phyloP scores from a whole-genome alignment of 2,888 invertebrate species.

The Thumatha senex region DNA sequence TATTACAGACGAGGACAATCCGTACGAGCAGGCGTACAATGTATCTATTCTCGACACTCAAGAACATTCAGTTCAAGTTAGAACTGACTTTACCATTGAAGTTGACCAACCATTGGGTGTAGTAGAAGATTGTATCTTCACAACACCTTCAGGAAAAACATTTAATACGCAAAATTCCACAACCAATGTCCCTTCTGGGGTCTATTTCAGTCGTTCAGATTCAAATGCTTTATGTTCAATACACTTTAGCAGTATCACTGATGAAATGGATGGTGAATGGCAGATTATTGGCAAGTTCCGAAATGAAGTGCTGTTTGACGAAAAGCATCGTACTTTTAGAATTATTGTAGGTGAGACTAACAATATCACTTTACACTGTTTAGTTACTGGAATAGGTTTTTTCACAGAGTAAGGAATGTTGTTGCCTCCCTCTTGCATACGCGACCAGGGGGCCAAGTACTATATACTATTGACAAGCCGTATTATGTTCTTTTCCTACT shows the following conservation, averaged over 20 bases:
- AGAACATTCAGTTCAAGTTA: constrained; percentile 31
- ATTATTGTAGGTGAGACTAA: constrained; percentile 45
- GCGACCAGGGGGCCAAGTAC: too few species aligned
- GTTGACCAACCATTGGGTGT: constrained; percentile 19
- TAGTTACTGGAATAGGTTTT: too few species aligned
- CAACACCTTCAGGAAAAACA: constrained; percentile 24
- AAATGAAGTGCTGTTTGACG: constrained; percentile 34
- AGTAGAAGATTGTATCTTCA: constrained; percentile 29
- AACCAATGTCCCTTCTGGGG: constrained; percentile 16
- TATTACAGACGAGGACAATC: constrained; percentile 3
- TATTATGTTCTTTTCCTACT: too few species aligned
- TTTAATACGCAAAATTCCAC: constrained; percentile 10
- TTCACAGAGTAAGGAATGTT: too few species aligned
- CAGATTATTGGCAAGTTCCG: constrained; percentile 48
- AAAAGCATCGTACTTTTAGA: constrained; percentile 34
- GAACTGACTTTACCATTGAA: constrained; percentile 23
- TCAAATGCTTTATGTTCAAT: constrained; percentile 25
- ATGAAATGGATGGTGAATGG: constrained; percentile 46
- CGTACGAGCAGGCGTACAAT: constrained; percentile 38
- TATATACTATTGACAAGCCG: too few species aligned
- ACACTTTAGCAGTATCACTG: constrained; percentile 27
- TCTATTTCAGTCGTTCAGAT: constrained; percentile 22
- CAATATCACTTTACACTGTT: too few species aligned
- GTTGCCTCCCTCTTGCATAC: too few species aligned
- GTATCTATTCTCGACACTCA: constrained; percentile 25